Percentiles rank a stretch among this genome's conserved stretches.
Conservation (phyloP, 2,888 invertebrate species). For the Stratiomys singularior region DNA sequence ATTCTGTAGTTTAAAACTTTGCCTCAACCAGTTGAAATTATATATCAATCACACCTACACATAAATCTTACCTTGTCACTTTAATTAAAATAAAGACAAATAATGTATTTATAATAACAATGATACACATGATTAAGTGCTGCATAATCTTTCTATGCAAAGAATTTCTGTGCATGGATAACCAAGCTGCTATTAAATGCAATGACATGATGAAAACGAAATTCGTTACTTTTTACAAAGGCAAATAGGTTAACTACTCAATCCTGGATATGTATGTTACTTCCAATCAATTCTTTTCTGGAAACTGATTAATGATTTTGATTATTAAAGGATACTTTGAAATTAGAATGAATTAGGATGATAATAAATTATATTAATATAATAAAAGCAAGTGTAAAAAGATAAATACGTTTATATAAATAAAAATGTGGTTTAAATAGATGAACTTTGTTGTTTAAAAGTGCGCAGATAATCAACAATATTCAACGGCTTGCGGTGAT, state of each 20-base stretch:
- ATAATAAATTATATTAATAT: constrained; percentile 36
- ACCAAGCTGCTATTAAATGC: background rate
- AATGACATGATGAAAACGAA: background rate
- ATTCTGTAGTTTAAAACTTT: too few relatives aligned
- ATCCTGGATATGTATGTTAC: background rate
- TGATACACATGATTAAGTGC: too few relatives aligned
- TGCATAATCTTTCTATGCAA: too few relatives aligned
- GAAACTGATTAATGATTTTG: background rate
- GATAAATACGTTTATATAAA: constrained; percentile 39
- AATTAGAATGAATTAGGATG: constrained; percentile 21
- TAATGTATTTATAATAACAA: too few relatives aligned
- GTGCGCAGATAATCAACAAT: too few relatives aligned
- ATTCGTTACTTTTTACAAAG: constrained; percentile 19
- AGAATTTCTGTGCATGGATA: background rate
- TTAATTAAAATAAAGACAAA: too few relatives aligned
- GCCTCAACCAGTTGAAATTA: too few relatives aligned
- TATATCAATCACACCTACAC: too few relatives aligned
- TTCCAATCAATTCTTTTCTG: background rate
- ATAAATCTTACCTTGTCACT: too few relatives aligned
- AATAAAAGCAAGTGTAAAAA: constrained; percentile 42
- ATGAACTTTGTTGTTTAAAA: background rate
- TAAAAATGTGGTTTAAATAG: constrained; percentile 15
- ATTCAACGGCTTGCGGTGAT: too few relatives aligned
- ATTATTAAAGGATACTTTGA: background rate
- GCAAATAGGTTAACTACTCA: constrained; percentile 20